These are phyloP conservation scores for Lacanobia oleracea DNA, from an alignment of 2,888 invertebrate genomes.

Conservation along the genomic window DNA sequence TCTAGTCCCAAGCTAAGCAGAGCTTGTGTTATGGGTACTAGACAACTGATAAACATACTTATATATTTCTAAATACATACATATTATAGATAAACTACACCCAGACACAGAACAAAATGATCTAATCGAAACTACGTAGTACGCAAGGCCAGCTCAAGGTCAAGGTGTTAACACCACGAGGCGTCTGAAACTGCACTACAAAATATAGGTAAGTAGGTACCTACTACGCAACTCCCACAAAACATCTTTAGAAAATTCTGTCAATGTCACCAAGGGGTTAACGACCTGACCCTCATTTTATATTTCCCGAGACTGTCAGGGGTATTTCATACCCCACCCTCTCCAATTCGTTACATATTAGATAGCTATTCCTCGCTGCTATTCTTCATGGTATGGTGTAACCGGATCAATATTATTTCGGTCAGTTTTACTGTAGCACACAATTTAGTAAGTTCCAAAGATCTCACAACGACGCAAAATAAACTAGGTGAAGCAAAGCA, in stretches of 20 bases:
- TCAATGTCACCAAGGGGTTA: constrained; percentile 15
- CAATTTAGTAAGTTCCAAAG: not conserved
- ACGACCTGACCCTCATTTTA: constrained; percentile 32
- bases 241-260: not conserved
- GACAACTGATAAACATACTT: too few species aligned
- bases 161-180: too few species aligned
- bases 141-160: too few species aligned
- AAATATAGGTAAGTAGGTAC: too few species aligned
- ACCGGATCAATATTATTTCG: constrained; percentile 12
- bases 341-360: not conserved
- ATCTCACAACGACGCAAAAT: not conserved
- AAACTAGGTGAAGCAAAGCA: not conserved
- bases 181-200: too few species aligned
- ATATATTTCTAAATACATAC: too few species aligned
- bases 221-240: too few species aligned
- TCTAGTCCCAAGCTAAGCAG: too few species aligned
- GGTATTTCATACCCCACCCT: not conserved
- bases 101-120: too few species aligned
- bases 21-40: too few species aligned
- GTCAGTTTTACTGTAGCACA: not conserved
- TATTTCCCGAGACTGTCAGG: not conserved
- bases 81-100: too few species aligned
- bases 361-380: not conserved
- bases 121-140: too few species aligned
- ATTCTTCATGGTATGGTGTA: not conserved